These are phyloP conservation scores for Riptortus pedestris DNA, from an alignment of 1,140 invertebrate genomes.

Conservation along the genomic window DNA sequence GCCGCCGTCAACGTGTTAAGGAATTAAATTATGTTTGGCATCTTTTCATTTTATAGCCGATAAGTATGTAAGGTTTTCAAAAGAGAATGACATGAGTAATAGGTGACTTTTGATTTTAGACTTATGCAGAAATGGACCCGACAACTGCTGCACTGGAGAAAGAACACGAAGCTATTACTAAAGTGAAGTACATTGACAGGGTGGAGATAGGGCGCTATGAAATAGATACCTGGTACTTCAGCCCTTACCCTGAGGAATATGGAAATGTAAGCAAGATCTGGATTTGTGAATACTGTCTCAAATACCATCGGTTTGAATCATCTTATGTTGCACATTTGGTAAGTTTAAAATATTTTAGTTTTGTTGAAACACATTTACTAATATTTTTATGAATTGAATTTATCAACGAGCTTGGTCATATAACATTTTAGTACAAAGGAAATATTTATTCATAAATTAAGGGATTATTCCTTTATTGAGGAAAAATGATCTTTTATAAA, in stretches of 20 bases:
- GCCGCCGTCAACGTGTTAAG: too few species aligned
- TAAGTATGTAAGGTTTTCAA: too few species aligned
- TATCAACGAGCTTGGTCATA: too few species aligned
- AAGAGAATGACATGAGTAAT: too few species aligned
- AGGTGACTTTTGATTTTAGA: conserved; percentile 29
- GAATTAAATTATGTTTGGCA: too few species aligned
- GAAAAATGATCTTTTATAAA: too few species aligned
- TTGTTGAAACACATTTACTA: background rate
- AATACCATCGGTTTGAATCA: conserved; percentile 90
- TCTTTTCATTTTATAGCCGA: too few species aligned
- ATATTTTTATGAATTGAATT: too few species aligned
- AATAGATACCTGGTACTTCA: conserved; percentile 99
- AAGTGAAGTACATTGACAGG: conserved; percentile 96
- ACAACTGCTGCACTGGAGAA: conserved; percentile 91
- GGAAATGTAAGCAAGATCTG: conserved; percentile 88
- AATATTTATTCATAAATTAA: too few species aligned
- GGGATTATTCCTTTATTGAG: too few species aligned
- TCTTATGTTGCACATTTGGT: conserved; percentile 77
- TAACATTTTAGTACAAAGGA: too few species aligned
- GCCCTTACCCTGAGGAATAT: conserved; percentile 95
- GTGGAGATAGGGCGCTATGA: conserved; percentile 94
- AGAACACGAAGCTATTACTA: conserved; percentile 95
- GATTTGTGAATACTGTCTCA: conserved; percentile 96
- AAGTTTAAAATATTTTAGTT: conserved; percentile 32
- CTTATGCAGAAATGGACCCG: conserved; percentile 35